Conservation (phyloP, 2,797 vertebrate species). For the Syngnathus acus region DNA sequence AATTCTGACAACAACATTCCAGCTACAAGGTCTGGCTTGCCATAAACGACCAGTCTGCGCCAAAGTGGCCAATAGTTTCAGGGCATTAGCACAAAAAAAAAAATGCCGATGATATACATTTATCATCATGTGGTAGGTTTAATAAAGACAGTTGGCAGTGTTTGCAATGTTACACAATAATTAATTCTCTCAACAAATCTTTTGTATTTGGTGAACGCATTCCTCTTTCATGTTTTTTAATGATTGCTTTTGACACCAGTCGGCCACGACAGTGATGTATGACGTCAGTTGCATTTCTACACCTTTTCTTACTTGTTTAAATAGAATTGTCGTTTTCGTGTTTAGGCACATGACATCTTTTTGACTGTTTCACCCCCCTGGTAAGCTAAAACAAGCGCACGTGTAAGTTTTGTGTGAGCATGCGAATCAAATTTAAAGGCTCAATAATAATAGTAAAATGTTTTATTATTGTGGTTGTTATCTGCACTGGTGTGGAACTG, state of each 20-base stretch:
- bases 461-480: conserved; percentile 1
- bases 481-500: not conserved
- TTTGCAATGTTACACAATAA: not conserved
- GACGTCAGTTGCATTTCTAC: no score
- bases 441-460: not conserved
- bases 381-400: not conserved
- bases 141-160: not conserved
- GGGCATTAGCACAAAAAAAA: not conserved
- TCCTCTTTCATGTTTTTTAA: not conserved
- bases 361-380: not conserved
- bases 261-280: no score
- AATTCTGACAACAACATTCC: conserved; percentile 58
- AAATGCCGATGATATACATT: not conserved
- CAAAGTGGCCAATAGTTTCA: conserved; percentile 7
- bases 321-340: not conserved
- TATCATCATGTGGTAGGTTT: not conserved
- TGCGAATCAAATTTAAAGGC: conserved; percentile 1
- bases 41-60: conserved; percentile 12
- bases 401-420: not conserved
- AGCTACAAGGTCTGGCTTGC: conserved; percentile 48
- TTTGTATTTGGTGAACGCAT: not conserved
- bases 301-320: no score
- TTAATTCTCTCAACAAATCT: not conserved
- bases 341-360: not conserved
- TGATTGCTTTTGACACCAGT: not conserved